A percentile compares a stretch with the other conserved stretches of the same genome.
Conservation (phyloP, 2,888 invertebrate genomes). For the Anticlea derivata region DNA sequence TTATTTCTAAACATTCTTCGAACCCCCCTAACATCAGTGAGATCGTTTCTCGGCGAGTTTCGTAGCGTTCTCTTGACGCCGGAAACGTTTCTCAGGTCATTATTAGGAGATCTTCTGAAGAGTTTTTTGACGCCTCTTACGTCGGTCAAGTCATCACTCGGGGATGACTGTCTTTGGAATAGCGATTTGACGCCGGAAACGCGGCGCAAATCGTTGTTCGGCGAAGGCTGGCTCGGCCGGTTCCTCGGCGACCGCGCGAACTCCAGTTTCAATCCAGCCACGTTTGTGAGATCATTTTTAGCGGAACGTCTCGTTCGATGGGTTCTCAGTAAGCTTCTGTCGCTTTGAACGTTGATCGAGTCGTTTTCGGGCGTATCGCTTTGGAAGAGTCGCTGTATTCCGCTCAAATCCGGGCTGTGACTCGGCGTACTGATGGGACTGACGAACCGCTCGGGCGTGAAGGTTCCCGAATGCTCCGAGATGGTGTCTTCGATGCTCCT, state of each 20-base stretch:
- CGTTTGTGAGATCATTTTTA: constrained; percentile 65
- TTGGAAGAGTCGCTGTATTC: constrained; percentile 55
- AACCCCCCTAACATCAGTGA: constrained; percentile 62
- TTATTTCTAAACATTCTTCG: constrained; percentile 48
- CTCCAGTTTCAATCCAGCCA: constrained; percentile 65
- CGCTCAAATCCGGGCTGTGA: constrained; percentile 51
- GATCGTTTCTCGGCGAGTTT: constrained; percentile 57
- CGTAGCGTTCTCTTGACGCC: constrained; percentile 57
- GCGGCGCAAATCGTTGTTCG: constrained; percentile 47
- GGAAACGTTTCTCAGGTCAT: constrained; percentile 64
- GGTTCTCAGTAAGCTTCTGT: constrained; percentile 49
- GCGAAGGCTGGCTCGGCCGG: constrained; percentile 48
- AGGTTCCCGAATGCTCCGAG: constrained; percentile 44
- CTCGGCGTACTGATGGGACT: constrained; percentile 61
- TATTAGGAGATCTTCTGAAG: constrained; percentile 53
- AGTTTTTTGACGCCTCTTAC: constrained; percentile 64
- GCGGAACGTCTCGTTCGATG: constrained; percentile 55
- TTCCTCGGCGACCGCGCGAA: constrained; percentile 56
- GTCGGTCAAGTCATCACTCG: constrained; percentile 63
- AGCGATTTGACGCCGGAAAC: constrained; percentile 53
- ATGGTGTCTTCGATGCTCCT: constrained; percentile 47
- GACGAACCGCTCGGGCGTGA: constrained; percentile 63
- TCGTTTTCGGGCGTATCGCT: constrained; percentile 57
- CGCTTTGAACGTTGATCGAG: constrained; percentile 52
- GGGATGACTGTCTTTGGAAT: constrained; percentile 48